Conservation (phyloP, 2,113 vertebrate genomes). For the Calypte anna region DNA sequence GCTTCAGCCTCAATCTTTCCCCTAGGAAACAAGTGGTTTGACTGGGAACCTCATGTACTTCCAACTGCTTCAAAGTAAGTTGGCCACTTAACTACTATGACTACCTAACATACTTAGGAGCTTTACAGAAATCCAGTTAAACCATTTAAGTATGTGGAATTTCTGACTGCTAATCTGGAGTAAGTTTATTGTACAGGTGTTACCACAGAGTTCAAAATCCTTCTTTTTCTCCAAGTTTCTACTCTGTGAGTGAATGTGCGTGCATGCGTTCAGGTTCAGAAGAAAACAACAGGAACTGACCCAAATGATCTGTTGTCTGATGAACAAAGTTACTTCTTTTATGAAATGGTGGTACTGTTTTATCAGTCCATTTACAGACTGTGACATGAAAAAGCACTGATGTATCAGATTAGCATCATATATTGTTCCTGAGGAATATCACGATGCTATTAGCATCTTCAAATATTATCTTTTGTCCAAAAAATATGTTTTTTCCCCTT, state of each 20-base stretch:
- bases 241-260: neutral
- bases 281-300: neutral
- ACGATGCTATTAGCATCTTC: neutral
- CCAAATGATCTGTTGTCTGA: neutral
- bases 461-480: neutral
- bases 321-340: neutral
- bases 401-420: neutral
- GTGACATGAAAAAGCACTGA: neutral
- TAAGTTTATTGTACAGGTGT: neutral
- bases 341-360: neutral
- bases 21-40: neutral
- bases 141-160: neutral
- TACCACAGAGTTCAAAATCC: neutral
- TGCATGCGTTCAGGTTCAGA: neutral
- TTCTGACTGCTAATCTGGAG: neutral
- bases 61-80: neutral
- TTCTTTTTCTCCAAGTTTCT: neutral
- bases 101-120: neutral
- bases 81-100: neutral
- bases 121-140: neutral
- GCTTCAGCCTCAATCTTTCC: neutral
- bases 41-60: neutral
- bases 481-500: rapidly evolving
- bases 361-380: neutral
- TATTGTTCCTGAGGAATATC: neutral